Evolutionary conservation across 2,113 vertebrate species (phyloP), one percentile per base, ranked within the genome.

Genomic region (Mesembrinibis cayennensis): DNA sequence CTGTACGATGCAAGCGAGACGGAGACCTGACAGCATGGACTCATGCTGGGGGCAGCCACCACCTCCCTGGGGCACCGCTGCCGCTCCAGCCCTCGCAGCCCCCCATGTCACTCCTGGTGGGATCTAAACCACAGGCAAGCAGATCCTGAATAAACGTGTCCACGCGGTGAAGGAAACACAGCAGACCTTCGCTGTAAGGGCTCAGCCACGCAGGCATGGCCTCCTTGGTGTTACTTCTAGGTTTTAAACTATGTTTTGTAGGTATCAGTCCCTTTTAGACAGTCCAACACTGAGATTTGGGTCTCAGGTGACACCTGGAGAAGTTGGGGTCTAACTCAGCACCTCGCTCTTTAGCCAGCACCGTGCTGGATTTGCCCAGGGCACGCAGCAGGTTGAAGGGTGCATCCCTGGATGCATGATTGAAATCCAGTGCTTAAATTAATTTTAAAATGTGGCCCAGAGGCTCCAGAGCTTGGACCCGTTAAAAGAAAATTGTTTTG

Each of bases 1-100:
- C 96, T 97, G 32, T 99, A 99, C 5, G 96, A 99, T 62, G 98
- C 98, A 72, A 98, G 97, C 0, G 97, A 98, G 81, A 98, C 98
- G 3, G 98, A 81, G 59, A 89, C 92, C 70, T 99, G 94, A 98
- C 1, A 11, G 26, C 34, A 0, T 52, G 89, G 47, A 34, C 85
- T 30, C 1, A 0, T 16, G 53, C 61, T 47, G 47, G 23, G 49
- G 26, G 5, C 63, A 70, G 38, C 45, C 61, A 34, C 7, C 34
- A 27, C 23, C 45, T 81, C 36, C 40, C 1, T 63, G 49, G 44
- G 61, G 9, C 53, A 59, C 7, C 2, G 3, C 5, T 0, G 1
- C 30, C 53, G 40, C 53, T 47, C 49, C 76, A 77, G 32, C 44
- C 83, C 86, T 92, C 65, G 40, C 29, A 72, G 63, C 34, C 44